phyloP scores from a whole-genome alignment of 1,140 invertebrate genomes.

The Eriosoma lanigerum region DNA sequence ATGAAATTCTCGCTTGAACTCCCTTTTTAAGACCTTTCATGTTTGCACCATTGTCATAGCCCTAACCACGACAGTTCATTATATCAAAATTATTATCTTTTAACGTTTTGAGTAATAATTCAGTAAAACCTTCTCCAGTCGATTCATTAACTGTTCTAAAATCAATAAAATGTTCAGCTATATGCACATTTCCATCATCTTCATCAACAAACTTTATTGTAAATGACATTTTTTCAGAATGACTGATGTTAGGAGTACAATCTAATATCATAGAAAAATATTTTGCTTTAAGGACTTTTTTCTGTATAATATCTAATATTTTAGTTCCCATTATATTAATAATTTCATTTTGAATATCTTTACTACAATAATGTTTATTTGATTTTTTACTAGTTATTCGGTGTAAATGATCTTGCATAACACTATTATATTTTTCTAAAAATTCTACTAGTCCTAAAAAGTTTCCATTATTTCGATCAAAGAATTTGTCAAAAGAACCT shows the following conservation, averaged over 20 bases:
- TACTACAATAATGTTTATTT: conserved; percentile 45
- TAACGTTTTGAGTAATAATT: conserved; percentile 33
- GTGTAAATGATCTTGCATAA: conserved; percentile 50
- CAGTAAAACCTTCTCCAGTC: conserved; percentile 47
- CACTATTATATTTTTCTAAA: conserved; percentile 52
- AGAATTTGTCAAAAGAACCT: conserved; percentile 19
- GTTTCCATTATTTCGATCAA: conserved; percentile 52
- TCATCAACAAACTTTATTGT: conserved; percentile 51
- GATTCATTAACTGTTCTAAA: conserved; percentile 42
- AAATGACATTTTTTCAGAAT: conserved; percentile 51
- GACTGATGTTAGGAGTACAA: conserved; percentile 52
- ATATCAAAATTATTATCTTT: conserved; percentile 1
- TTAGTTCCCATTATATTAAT: conserved; percentile 51
- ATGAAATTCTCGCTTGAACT: conserved; percentile 3
- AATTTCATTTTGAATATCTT: conserved; percentile 52
- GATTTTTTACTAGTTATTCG: conserved; percentile 19
- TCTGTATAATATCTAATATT: conserved; percentile 54
- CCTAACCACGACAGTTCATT: conserved; percentile 7
- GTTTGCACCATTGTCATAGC: conserved; percentile 27
- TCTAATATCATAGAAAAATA: conserved; percentile 54
- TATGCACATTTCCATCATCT: conserved; percentile 19
- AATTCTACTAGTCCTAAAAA: conserved; percentile 52
- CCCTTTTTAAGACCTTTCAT: conserved; percentile 9
- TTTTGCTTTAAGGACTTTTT: conserved; percentile 53
- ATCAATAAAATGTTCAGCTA: conserved; percentile 50